phyloP scores from a whole-genome alignment of 2,888 invertebrate species.

The Stenchaetothrips biformis region DNA sequence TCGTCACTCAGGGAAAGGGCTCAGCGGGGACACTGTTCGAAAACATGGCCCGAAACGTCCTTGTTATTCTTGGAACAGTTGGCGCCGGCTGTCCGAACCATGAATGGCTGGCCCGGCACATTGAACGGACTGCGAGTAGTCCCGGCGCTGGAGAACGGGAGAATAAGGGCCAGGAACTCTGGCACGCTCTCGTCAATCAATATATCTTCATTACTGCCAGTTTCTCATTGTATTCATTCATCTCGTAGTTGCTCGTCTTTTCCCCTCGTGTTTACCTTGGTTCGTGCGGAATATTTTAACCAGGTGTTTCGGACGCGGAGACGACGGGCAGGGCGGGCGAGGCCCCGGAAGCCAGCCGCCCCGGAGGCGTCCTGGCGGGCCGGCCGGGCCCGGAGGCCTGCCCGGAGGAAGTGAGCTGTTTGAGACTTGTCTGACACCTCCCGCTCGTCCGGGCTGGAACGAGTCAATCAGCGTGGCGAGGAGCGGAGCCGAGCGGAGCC shows the following conservation, averaged over 20 bases:
- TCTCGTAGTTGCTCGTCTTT: too few species aligned
- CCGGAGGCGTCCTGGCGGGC: not conserved
- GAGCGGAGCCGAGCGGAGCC: not conserved
- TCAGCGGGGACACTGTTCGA: too few species aligned
- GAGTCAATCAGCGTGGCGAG: not conserved
- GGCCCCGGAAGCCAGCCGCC: not conserved
- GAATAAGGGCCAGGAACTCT: not conserved
- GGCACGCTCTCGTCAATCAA: too few species aligned
- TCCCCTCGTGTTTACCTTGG: too few species aligned
- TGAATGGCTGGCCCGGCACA: not conserved
- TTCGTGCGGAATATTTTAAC: too few species aligned
- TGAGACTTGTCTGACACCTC: conserved; percentile 16
- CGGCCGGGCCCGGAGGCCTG: not conserved
- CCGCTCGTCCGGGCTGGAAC: conserved; percentile 17
- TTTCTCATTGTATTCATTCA: too few species aligned
- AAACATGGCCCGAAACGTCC: too few species aligned
- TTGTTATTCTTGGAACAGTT: too few species aligned
- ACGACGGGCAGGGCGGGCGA: not conserved
- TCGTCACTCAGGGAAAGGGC: too few species aligned
- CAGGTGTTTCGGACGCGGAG: too few species aligned
- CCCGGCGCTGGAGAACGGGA: not conserved
- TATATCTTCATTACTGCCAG: too few species aligned
- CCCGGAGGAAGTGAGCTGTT: conserved; percentile 15
- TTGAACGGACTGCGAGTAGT: not conserved
- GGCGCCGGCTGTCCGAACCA: not conserved